Evolutionary conservation across 37 sponge, comb jelly and placozoan genomes (phyloP), one percentile per base, ranked within the genome.

Genomic region (Halisarca cf. caerulea): DNA sequence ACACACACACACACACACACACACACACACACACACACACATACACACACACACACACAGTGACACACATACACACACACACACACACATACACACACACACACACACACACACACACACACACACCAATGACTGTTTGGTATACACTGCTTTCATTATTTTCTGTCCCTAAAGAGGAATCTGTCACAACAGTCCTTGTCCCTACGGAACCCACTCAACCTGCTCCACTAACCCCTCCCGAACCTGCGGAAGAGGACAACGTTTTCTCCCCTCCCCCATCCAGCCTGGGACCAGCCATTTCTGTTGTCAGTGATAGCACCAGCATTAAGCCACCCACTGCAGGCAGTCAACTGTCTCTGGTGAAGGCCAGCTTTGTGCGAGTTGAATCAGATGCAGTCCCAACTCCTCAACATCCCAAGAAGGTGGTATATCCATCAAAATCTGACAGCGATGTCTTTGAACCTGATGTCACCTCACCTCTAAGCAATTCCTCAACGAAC

Each of bases 371-470:
- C 27, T 40, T 60, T 3, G 82, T 81, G 23, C 47, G 89, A 18
- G 93, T 92, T n/a, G 43, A 73, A 30, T 86, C 93, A 24, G 89
- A 89, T 66, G 89, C 93, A 32, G 82, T 92, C 6, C 93, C 93
- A 21, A 75, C 61, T 5, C 74, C 81, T 24, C 73, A 78, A 0
- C 81, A 80, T 42, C 82, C 91, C 17, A 42, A 43, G 24, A 83
- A 58, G 80, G 80, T 84, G 32, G 44, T 59, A 4, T 32, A 72
- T 25, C 38, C 70, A 14, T 41, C 77, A 1, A 74, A 74, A 44
- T 32, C 40, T 9, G 23, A 7, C 44, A 37, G 41, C 45, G 69
- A 68, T 1, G 69, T 68, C 35, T 74, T 24, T 41, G 42, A 40
- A 2, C 38, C n/a, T 18, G 77, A 74, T 2, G 41, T 74, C 44